Base-by-base conservation (phyloP, 2,888 invertebrate species). In the Eubasilissa splendida region DNA sequence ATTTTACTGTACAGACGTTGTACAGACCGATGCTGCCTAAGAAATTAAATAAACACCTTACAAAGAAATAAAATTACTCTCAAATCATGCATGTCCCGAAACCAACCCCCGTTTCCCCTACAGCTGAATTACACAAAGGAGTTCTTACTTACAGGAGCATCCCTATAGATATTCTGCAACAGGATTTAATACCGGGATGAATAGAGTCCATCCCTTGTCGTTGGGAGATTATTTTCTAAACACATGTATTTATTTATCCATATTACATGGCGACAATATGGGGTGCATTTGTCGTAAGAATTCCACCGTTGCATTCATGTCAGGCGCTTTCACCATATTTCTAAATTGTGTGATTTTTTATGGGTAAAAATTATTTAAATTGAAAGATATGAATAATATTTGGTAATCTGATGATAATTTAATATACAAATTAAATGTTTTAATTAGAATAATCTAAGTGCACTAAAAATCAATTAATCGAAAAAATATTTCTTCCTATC, bases 231-330 rank as follows among this genome's bases (percentile, higher is more conserved):
- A 66, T 76, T 76, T 56, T 54, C 33, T 10, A 66, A 66, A 42
- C 76, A 76, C 14, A 52, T 66, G 65, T 76, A 66, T 66, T 56
- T 76, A 66, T 12, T 22, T 75, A 75, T 75, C 50, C 65, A 53
- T 76, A 22, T 53, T 53, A 14, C 22, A 22, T 71, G 54, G 9
- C 58, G 11, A 22, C 31, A 59, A 74, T 50, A 74, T 9, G 50
- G 58, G 59, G 42, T 50, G n/a, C 14, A 14, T 52, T 66, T 52
- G 52, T 68, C 52, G 68, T 9, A 42, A 12, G 12, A 31, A 31
- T 63, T 63, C 7, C 33, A 11, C 3, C 42, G 31, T 31, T 33
- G 33, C 33, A 33, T 33, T 63, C 63, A 33, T 7, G 11, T 12
- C 33, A 2, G 4, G 9, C 10, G 33, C 33, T 33, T 63, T 33